A percentile compares a stretch with the other conserved stretches of the same genome.
Evolutionary conservation across 1,140 invertebrate species (phyloP).

Genomic region (Teleopsis dalmanni): DNA sequence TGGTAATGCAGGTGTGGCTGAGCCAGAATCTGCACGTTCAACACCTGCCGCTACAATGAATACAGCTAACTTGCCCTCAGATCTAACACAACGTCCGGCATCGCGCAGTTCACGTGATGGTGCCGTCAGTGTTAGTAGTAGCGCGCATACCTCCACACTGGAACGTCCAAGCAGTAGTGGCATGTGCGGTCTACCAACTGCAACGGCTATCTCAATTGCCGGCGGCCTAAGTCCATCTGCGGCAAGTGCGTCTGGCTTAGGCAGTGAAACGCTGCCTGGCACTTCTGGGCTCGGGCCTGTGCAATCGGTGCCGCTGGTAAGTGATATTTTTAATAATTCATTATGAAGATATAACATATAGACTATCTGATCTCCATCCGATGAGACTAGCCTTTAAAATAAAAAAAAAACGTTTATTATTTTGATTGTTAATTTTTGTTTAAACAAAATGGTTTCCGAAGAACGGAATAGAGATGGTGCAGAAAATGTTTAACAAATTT

Average conservation of each 20-base stretch:
- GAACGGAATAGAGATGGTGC: no score
- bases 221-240: constrained; percentile 27
- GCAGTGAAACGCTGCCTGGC: constrained; percentile 56
- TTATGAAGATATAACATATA: no score
- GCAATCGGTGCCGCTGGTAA: constrained; percentile 79
- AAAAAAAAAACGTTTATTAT: neutral
- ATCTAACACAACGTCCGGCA: constrained; percentile 31
- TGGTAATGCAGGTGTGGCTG: constrained; percentile 7
- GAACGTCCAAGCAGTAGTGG: constrained; percentile 18
- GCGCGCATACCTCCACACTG: neutral
- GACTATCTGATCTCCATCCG: no score
- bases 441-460: no score
- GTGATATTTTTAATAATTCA: constrained; percentile 28
- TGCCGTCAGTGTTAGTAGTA: constrained; percentile 1
- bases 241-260: neutral
- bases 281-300: constrained; percentile 72
- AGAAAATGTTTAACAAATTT: no score
- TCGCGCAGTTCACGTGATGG: constrained; percentile 31
- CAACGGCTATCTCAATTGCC: constrained; percentile 13
- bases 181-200: constrained; percentile 10
- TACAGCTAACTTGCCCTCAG: constrained; percentile 19
- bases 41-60: constrained; percentile 21
- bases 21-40: constrained; percentile 26
- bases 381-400: no score
- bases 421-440: neutral